Evolutionary conservation across 2,113 vertebrate species (phyloP).

Genomic region (Lamprotornis superbus): DNA sequence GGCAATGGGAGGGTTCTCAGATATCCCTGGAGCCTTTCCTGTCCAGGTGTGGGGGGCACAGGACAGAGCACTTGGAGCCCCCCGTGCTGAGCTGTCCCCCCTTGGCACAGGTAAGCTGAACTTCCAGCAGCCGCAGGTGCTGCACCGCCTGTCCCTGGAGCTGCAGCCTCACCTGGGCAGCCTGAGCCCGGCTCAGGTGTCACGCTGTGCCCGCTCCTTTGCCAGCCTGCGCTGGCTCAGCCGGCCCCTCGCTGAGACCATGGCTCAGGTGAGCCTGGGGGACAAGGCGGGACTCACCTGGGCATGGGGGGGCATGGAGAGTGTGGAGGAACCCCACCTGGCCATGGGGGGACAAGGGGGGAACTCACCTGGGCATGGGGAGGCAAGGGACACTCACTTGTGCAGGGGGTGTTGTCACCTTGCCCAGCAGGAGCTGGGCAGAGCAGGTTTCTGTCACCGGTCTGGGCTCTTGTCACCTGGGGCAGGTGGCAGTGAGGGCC

Average conservation of each 20-base stretch:
- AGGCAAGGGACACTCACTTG: not conserved
- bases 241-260: not conserved
- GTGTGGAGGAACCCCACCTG: not conserved
- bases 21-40: not conserved
- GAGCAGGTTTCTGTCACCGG: not conserved
- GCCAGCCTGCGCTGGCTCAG: constrained; percentile 4
- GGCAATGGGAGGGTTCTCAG: not conserved
- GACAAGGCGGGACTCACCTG: accelerated
- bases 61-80: not conserved
- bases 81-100: accelerated
- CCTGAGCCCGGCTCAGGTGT: not conserved
- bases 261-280: not conserved
- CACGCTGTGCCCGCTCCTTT: not conserved
- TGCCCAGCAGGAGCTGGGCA: too few species aligned
- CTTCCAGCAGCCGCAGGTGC: not conserved
- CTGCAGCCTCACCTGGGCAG: not conserved
- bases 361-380: not conserved
- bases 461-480: not conserved
- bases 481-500: not conserved
- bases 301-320: not conserved
- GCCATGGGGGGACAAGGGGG: not conserved
- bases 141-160: not conserved
- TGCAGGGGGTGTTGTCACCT: not conserved
- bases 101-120: not conserved
- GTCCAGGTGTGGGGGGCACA: accelerated